A percentile compares a stretch with the other conserved stretches of the same genome.
Conservation (phyloP, 92 coral and sea anemone genomes). For the Zoanthus gigantus region DNA sequence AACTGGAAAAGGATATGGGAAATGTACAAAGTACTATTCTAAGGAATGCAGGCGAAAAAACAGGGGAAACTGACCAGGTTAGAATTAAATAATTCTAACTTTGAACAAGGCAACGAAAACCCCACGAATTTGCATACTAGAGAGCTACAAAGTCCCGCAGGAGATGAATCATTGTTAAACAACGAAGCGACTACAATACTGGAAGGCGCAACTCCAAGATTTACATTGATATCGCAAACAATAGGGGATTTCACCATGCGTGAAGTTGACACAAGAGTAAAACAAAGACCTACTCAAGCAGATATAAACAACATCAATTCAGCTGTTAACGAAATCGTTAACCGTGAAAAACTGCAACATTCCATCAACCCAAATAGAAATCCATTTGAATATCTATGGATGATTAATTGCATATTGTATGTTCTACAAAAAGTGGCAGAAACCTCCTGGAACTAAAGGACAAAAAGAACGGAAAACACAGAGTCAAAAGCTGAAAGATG, state of each 20-base stretch:
- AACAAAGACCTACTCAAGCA: constrained; percentile 31
- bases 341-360: constrained; percentile 3
- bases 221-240: constrained; percentile 9
- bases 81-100: constrained; percentile 37
- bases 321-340: constrained; percentile 8
- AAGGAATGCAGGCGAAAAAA: constrained; percentile 14
- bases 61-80: constrained; percentile 19
- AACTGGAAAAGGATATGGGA: constrained; percentile 51
- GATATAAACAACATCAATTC: constrained; percentile 30
- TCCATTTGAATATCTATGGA: constrained; percentile 5
- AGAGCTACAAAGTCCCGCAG: constrained; percentile 43
- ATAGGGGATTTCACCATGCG: constrained; percentile 4
- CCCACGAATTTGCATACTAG: constrained; percentile 45
- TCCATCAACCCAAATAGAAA: constrained; percentile 13
- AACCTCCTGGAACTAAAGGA: background rate
- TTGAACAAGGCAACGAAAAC: constrained; percentile 37
- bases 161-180: constrained; percentile 25
- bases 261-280: constrained; percentile 11
- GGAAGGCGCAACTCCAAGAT: constrained; percentile 15
- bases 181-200: constrained; percentile 16
- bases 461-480: constrained; percentile 8
- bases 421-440: constrained; percentile 2
- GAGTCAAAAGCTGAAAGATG: constrained; percentile 13
- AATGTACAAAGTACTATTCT: constrained; percentile 54
- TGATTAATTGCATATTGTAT: constrained; percentile 6